phyloP scores from a whole-genome alignment of 2,888 invertebrate genomes.

The Sminthurinus aureus region DNA sequence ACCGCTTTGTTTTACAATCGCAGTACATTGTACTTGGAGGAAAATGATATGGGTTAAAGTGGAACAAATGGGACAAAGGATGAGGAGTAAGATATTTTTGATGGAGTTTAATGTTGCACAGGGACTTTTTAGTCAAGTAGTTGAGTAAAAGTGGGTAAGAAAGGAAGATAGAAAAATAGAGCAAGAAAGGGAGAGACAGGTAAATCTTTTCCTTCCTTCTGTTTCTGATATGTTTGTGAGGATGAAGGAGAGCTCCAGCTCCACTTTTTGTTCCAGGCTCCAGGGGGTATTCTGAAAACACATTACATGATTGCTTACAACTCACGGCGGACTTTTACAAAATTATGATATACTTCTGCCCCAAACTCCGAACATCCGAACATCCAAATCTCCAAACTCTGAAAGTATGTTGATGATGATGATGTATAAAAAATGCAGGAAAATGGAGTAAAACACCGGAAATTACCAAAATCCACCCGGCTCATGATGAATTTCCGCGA shows the following conservation, averaged over 20 bases:
- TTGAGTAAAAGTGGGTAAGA: not conserved
- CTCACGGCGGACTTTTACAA: not conserved
- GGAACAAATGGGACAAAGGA: not conserved
- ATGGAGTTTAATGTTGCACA: not conserved
- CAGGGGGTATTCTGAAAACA: not conserved
- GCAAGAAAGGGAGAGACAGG: too few relatives aligned
- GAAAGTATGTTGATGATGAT: too few relatives aligned
- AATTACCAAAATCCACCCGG: not conserved
- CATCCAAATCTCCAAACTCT: too few relatives aligned
- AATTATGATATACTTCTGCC: too few relatives aligned
- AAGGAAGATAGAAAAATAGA: too few relatives aligned
- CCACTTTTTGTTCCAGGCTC: too few relatives aligned
- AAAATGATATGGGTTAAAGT: not conserved
- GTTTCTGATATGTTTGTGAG: too few relatives aligned
- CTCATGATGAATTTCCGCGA: not conserved
- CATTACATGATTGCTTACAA: not conserved
- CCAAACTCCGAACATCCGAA: too few relatives aligned
- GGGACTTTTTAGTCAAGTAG: not conserved
- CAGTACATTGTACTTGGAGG: not conserved
- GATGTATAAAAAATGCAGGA: not conserved
- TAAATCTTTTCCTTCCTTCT: too few relatives aligned
- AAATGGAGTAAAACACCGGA: not conserved
- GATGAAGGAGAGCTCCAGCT: not conserved
- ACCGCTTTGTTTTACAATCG: not conserved
- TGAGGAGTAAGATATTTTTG: not conserved